A percentile compares a stretch with the other conserved stretches of the same genome.
Conservation (phyloP, 2,797 vertebrate genomes). For the Sebastes baramenuke region DNA sequence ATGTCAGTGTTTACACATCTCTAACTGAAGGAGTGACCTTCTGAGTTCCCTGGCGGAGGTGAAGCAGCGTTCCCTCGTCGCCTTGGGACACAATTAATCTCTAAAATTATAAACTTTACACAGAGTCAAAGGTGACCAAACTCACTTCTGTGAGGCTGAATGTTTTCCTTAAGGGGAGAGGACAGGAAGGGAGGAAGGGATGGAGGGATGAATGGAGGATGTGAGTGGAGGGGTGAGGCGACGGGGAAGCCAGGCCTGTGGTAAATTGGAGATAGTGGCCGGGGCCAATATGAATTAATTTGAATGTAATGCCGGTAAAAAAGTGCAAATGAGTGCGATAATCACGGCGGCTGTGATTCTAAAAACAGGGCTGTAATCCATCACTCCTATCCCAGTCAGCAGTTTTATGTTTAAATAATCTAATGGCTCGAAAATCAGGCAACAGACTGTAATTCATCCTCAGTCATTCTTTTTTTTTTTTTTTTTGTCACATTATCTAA, state of each 20-base stretch:
- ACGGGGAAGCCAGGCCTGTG: not conserved
- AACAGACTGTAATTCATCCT: not conserved
- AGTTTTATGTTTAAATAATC: constrained; percentile 17
- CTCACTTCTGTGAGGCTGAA: not conserved
- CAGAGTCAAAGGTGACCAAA: constrained; percentile 25
- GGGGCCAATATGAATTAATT: not conserved
- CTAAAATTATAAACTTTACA: constrained; percentile 13
- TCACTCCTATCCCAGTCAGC: constrained; percentile 28
- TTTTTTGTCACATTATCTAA: not conserved
- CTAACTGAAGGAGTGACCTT: not conserved
- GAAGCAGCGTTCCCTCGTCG: constrained; percentile 20
- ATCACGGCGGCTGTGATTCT: constrained; percentile 7
- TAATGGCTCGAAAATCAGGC: not conserved
- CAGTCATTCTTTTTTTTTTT: not conserved
- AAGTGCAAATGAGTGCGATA: constrained; percentile 22
- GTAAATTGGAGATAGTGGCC: not conserved
- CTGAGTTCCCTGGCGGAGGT: constrained; percentile 7
- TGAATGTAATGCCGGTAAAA: constrained; percentile 3
- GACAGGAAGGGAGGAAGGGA: not conserved
- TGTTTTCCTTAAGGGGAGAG: not conserved
- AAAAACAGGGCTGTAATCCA: constrained; percentile 9
- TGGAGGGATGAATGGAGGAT: not conserved
- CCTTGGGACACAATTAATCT: constrained; percentile 11
- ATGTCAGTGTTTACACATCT: constrained; percentile 40
- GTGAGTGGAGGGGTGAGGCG: not conserved